A percentile compares a stretch with the other conserved stretches of the same genome.
phyloP scores from a whole-genome alignment of 2,888 invertebrate species.

The Fragum whitleyi region DNA sequence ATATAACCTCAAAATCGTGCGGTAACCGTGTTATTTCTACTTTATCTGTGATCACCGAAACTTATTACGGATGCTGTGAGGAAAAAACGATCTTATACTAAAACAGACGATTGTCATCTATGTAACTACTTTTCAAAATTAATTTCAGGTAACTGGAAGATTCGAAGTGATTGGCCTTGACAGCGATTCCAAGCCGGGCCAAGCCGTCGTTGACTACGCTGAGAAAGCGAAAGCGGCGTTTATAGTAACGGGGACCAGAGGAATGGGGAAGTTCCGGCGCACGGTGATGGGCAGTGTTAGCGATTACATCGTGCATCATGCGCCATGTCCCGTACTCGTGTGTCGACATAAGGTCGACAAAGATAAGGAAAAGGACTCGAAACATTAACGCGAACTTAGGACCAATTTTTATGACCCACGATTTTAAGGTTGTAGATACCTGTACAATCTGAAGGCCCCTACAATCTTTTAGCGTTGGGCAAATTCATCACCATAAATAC shows the following conservation, averaged over 20 bases:
- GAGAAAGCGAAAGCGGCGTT: slow-evolving; percentile 64
- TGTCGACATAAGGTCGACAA: slow-evolving; percentile 61
- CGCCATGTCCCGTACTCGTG: slow-evolving; percentile 72
- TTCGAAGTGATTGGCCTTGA: slow-evolving; percentile 68
- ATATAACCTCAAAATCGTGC: too few relatives aligned
- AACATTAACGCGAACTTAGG: slow-evolving; percentile 1
- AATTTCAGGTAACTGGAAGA: slow-evolving; percentile 67
- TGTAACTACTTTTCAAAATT: too few relatives aligned
- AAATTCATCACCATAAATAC: too few relatives aligned
- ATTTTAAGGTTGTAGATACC: too few relatives aligned
- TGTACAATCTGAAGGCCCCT: too few relatives aligned
- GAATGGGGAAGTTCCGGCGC: slow-evolving; percentile 72
- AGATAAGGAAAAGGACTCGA: slow-evolving; percentile 32
- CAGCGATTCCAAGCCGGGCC: slow-evolving; percentile 72
- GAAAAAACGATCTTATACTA: too few relatives aligned
- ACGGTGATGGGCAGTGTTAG: slow-evolving; percentile 76
- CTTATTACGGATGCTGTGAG: too few relatives aligned
- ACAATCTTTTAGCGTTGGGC: too few relatives aligned
- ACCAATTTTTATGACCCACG: too few relatives aligned
- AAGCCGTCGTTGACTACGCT: slow-evolving; percentile 70
- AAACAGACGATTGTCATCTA: too few relatives aligned
- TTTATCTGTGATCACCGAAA: too few relatives aligned
- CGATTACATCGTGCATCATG: slow-evolving; percentile 75
- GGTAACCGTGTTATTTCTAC: too few relatives aligned
- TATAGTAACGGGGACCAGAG: slow-evolving; percentile 75